Evolutionary conservation across 2,113 vertebrate species (phyloP), one percentile per base, ranked within the genome.

Genomic region (Myiopsitta monachus): DNA sequence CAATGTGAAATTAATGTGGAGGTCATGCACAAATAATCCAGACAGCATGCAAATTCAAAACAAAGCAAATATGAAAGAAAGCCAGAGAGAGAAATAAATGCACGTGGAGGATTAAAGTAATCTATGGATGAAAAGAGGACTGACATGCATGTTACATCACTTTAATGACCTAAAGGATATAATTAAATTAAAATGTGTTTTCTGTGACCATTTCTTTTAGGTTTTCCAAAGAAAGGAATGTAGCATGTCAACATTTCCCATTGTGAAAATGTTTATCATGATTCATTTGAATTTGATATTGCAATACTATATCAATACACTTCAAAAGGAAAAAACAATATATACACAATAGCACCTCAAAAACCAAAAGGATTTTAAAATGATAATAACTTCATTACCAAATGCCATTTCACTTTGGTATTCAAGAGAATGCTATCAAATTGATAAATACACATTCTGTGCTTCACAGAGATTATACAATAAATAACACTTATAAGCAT

Each of bases 21-120:
- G 85, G n/a, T 94, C 98, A 98, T 98, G 98, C 98, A 97, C 92
- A 97, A 97, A 95, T 84, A 92, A 97, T 75, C 77, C 52, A 95
- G 52, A 95, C 47, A 86, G 92, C 98, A 98, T 98, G 98, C 98
- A 89, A 66, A 94, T 96, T 97, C 55, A 83, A 96, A 97, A 96
- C 80, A 97, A 94, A 86, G 97, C 95, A 94, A 96, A 95, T 87
- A 89, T 78, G 91, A 97, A 86, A 94, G 72, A 97, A 97, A 97
- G 97, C 94, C 88, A 97, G 85, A 94, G 75, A n/a, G 77, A 80
- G 95, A 91, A 88, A 89, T 75, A 91, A 52, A 92, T 41, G 89
- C 79, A 93, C 49, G 87, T 66, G 81, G 95, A 87, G 22, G 87
- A 95, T 81, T 70, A 83, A 93, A 96, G 76, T 88, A 81, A 93